Evolutionary conservation across 2,888 invertebrate genomes (phyloP), one percentile per base, ranked within the genome.

Genomic region (Chymomyza caudatula): DNA sequence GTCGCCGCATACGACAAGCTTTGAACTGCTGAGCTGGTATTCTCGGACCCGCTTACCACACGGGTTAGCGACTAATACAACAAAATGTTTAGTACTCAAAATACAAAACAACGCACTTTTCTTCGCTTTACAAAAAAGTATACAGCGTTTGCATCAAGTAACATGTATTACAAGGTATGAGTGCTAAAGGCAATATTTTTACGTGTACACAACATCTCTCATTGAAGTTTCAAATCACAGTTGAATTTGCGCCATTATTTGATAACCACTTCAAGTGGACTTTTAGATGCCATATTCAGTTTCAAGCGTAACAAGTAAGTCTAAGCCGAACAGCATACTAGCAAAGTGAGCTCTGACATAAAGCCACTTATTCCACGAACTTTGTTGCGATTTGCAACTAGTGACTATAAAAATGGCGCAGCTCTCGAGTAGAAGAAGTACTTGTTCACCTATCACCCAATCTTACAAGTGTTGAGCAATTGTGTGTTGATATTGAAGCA

Each of bases 331-430:
- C n/a, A 67, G 8, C 51, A 67, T 2, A 4, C 25, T 4, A 17
- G 6, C 19, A 8, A 15, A 20, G 20, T 3, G 3, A 51, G 15
- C 5, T n/a, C 42, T 13, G 42, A 42, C 4, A 19, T 56, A 11
- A 22, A 6, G 20, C 5, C 4, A 11, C 0, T 37, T 0, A 19
- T 0, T 20, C 1, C 8, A 19, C 8, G 13, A 3, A 15, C 0
- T 4, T n/a, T 6, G 1, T 5, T 2, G 0, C 4, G 5, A 0
- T 88, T 88, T 60, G 64, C 79, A 20, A 60, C 78, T 20, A 75
- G 91, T 75, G 93, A 93, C 71, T 91, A 92, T 43, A 96, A 96
- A 82, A 97, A 97, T 90, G 97, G 97, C 13, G 95, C 96, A 1
- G 91, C 92, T 1, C 92, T 93, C 80, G 94, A 95, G 0, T 92